phyloP scores from a whole-genome alignment of 1,140 invertebrate species.

The Halesus radiatus region DNA sequence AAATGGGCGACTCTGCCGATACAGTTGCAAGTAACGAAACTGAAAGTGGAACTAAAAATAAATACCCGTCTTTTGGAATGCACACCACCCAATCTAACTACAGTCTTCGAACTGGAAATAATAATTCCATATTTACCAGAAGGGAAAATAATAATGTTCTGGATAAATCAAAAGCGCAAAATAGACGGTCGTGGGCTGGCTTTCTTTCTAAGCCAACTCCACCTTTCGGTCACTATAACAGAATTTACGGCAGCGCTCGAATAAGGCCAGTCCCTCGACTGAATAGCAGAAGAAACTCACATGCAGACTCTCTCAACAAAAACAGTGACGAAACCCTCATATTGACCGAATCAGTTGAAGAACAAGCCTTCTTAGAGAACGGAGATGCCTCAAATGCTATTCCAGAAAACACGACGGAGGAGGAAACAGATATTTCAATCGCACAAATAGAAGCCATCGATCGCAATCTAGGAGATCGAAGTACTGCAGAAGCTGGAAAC shows the following conservation, averaged over 20 bases:
- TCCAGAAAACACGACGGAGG: background rate
- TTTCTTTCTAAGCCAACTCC: conserved; percentile 50
- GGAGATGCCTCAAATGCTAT: conserved; percentile 23
- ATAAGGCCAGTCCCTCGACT: conserved; percentile 52
- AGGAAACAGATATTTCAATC: conserved; percentile 36
- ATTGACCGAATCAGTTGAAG: conserved; percentile 29
- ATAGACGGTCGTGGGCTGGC: conserved; percentile 55
- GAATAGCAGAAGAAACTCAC: conserved; percentile 52
- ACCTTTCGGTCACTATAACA: conserved; percentile 22
- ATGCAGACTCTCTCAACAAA: conserved; percentile 48
- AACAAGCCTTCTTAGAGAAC: conserved; percentile 13
- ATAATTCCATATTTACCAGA: conserved; percentile 43
- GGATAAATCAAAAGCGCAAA: conserved; percentile 50
- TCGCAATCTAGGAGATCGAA: conserved; percentile 58
- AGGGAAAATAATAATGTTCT: conserved; percentile 45
- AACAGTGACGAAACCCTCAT: conserved; percentile 20
- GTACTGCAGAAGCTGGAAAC: conserved; percentile 62
- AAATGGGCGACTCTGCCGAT: conserved; percentile 35
- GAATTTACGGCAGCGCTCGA: conserved; percentile 49
- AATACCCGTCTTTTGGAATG: conserved; percentile 31
- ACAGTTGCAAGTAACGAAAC: background rate
- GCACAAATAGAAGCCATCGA: conserved; percentile 55
- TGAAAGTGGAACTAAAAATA: conserved; percentile 32
- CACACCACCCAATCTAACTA: conserved; percentile 52
- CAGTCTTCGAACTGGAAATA: conserved; percentile 48